These are phyloP conservation scores for Portunus trituberculatus DNA, from an alignment of 1,140 invertebrate species.

Conservation along the genomic window DNA sequence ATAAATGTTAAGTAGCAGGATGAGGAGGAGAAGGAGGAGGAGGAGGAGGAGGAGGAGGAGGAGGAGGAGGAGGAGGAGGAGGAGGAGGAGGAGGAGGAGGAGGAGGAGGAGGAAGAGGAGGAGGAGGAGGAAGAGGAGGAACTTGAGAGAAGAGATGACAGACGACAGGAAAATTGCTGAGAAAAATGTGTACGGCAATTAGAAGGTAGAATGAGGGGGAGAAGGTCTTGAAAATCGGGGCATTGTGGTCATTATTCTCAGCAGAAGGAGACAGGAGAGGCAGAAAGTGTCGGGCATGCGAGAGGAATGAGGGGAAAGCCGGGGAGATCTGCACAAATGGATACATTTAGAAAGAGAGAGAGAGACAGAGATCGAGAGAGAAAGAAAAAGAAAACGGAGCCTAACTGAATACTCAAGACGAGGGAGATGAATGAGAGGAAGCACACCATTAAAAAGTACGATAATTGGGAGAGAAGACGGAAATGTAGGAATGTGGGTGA, in stretches of 20 bases:
- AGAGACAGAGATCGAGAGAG: neutral
- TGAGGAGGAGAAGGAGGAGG: neutral
- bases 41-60: neutral
- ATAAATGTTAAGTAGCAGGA: neutral
- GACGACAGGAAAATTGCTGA: neutral
- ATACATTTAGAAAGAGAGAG: neutral
- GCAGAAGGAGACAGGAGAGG: neutral
- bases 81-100: neutral
- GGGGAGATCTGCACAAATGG: too few relatives aligned
- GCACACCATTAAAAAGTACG: too few relatives aligned
- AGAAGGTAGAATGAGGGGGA: neutral
- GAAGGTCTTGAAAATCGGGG: neutral
- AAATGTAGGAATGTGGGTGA: neutral
- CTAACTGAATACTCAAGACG: too few relatives aligned
- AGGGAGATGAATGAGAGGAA: too few relatives aligned
- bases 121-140: neutral
- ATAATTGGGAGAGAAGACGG: too few relatives aligned
- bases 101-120: neutral
- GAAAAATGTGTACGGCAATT: neutral
- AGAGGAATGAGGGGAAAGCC: neutral
- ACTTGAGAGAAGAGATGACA: neutral
- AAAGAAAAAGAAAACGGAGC: neutral
- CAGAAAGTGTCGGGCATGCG: neutral
- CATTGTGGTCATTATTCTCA: neutral
- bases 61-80: neutral